A percentile compares a stretch with the other conserved stretches of the same genome.
Evolutionary conservation across 1,140 invertebrate species (phyloP).

Genomic region (Drosophila asahinai): DNA sequence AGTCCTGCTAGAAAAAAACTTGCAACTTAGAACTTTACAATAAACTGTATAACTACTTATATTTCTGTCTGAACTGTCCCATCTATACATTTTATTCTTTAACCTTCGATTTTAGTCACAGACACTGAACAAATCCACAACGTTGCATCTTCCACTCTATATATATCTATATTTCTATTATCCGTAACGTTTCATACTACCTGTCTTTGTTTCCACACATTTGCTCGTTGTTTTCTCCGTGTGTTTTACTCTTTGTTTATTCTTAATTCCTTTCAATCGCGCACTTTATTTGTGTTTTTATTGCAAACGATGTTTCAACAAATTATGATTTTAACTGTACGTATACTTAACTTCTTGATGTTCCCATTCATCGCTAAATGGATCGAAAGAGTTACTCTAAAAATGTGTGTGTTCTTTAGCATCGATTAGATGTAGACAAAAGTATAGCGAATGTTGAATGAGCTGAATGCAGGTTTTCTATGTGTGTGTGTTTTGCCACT

Average conservation of each 20-base stretch:
- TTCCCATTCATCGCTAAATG: conserved; percentile 32
- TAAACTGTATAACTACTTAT: neutral
- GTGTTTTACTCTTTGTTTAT: conserved; percentile 35
- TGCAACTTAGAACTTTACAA: neutral
- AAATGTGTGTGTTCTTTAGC: conserved; percentile 29
- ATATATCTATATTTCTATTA: conserved; percentile 37
- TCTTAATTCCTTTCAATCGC: conserved; percentile 25
- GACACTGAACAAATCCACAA: conserved; percentile 45
- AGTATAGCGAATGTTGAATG: neutral
- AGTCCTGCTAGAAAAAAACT: neutral
- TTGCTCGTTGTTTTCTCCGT: conserved; percentile 46
- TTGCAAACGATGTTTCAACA: conserved; percentile 34
- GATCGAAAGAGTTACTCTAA: neutral
- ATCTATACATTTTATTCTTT: conserved; percentile 1
- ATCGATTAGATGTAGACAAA: too few species aligned
- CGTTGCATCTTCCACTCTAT: conserved; percentile 36
- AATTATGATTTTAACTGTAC: conserved; percentile 36
- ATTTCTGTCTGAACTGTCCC: neutral
- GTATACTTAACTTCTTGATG: conserved; percentile 34
- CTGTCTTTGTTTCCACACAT: conserved; percentile 50
- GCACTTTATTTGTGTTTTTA: conserved; percentile 44
- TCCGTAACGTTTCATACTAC: conserved; percentile 38
- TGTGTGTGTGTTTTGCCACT: neutral
- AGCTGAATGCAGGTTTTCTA: conserved; percentile 9
- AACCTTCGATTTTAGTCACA: conserved; percentile 34